Evolutionary conservation across 2,113 vertebrate genomes (phyloP).

Genomic region (Leucosticte australis): DNA sequence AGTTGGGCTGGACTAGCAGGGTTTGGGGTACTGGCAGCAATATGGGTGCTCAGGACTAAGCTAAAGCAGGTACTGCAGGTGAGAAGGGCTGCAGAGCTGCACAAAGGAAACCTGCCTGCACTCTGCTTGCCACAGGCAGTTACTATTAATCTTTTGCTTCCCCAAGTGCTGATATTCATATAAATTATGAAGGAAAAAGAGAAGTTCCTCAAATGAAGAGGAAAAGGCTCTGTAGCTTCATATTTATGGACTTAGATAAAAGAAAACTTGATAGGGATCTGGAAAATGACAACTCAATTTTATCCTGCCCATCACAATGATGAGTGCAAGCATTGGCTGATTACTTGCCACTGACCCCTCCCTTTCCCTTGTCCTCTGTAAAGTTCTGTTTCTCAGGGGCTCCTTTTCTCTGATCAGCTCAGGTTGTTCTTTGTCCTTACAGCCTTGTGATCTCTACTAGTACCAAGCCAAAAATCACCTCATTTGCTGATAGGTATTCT

Average conservation of each 20-base stretch:
- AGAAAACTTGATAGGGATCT: constrained; percentile 35
- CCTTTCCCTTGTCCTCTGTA: neutral
- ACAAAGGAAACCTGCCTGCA: neutral
- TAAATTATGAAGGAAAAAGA: constrained; percentile 18
- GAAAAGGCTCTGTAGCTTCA: neutral
- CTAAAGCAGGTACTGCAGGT: neutral
- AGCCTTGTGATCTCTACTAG: neutral
- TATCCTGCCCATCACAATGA: neutral
- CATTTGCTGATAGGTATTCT: constrained; percentile 33
- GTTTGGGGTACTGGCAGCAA: neutral
- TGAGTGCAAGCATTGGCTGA: neutral
- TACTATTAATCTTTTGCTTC: constrained; percentile 17
- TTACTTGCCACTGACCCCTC: neutral
- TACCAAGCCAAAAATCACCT: neutral
- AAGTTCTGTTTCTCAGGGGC: neutral
- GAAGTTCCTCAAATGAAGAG: neutral
- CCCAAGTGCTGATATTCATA: neutral
- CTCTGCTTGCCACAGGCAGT: neutral
- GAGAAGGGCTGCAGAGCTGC: neutral
- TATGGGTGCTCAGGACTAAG: neutral
- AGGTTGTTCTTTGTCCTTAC: constrained; percentile 31
- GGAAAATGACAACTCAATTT: constrained; percentile 20
- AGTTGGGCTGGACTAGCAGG: neutral
- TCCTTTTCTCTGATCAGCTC: neutral
- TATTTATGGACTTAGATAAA: constrained; percentile 40